These are phyloP conservation scores for Drosophila setifemur DNA, from an alignment of 1,140 invertebrate genomes.

Conservation along the genomic window DNA sequence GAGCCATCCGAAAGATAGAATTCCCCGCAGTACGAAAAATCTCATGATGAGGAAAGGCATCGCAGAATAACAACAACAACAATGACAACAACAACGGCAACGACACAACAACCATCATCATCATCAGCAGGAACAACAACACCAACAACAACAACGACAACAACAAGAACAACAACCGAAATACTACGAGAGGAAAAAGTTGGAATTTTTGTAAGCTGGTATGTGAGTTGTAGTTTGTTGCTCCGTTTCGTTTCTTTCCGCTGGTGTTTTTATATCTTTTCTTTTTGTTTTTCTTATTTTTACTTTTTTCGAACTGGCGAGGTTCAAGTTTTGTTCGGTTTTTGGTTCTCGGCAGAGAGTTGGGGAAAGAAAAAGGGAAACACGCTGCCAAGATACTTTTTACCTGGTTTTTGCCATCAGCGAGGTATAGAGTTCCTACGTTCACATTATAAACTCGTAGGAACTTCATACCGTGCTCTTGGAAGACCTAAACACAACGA, in stretches of 20 bases:
- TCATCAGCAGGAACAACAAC: too few species aligned
- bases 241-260: constrained; percentile 13
- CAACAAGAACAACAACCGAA: too few species aligned
- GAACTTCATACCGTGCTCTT: constrained; percentile 83
- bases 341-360: too few species aligned
- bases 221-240: constrained; percentile 24
- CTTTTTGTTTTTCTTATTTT: too few species aligned
- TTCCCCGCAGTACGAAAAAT: constrained; percentile 10
- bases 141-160: too few species aligned
- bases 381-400: constrained; percentile 47
- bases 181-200: constrained; percentile 29
- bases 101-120: too few species aligned
- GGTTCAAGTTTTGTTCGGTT: constrained; percentile 37
- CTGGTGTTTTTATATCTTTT: too few species aligned
- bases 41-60: not conserved
- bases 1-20: constrained; percentile 21
- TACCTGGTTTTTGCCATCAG: constrained; percentile 82
- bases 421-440: constrained; percentile 83
- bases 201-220: constrained; percentile 49
- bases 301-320: too few species aligned
- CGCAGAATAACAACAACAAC: constrained; percentile 39
- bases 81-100: too few species aligned
- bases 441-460: constrained; percentile 81
- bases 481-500: constrained; percentile 80
- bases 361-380: constrained; percentile 39